Conservation (phyloP, 2,888 invertebrate species). For the Dysmachus trigonus region DNA sequence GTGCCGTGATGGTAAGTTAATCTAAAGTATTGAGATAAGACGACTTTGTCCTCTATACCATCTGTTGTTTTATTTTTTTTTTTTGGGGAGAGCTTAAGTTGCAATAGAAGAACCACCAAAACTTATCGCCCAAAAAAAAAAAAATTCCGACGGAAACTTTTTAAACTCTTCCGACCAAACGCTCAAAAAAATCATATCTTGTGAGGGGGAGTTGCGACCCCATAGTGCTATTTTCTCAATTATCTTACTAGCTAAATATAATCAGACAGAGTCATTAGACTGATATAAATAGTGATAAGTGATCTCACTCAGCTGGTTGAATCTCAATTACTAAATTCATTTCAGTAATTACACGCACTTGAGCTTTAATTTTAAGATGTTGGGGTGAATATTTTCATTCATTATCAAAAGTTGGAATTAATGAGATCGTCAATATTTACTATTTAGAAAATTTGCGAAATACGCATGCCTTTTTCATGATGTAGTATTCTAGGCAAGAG, state of each 20-base stretch:
- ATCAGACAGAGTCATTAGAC: not conserved
- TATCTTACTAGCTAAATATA: not conserved
- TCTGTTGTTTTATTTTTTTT: not conserved
- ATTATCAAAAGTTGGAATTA: no score
- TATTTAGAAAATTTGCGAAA: not conserved
- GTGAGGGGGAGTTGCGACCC: not conserved
- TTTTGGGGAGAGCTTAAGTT: not conserved
- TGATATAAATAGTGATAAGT: not conserved
- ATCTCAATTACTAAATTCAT: not conserved
- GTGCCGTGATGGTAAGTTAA: conserved; percentile 75
- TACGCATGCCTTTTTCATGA: not conserved
- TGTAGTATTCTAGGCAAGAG: not conserved
- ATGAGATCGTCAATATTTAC: not conserved
- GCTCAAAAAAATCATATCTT: not conserved
- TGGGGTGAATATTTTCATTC: not conserved
- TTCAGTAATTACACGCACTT: not conserved
- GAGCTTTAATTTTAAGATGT: not conserved
- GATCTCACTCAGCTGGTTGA: not conserved
- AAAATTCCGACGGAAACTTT: not conserved
- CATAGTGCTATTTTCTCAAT: not conserved
- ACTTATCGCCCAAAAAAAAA: not conserved
- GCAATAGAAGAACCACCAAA: not conserved
- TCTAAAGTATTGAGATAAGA: not conserved
- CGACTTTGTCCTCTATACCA: not conserved
- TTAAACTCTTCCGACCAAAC: not conserved